Conservation (phyloP, 2,113 vertebrate species). For the Pseudopipra pipra region DNA sequence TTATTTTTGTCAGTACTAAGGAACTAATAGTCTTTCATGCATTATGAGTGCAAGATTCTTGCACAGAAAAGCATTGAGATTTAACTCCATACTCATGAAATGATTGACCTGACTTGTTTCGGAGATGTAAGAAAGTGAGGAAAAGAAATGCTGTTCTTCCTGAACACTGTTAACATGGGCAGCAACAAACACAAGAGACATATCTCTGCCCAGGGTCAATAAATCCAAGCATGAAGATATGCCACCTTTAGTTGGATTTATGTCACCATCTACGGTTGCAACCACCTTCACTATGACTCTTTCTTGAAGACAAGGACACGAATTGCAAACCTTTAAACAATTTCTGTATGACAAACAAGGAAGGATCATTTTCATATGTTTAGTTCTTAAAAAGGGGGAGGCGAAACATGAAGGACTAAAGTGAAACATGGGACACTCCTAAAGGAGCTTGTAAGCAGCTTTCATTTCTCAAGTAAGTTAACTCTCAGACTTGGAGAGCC, state of each 20-base stretch:
- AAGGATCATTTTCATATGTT: not conserved
- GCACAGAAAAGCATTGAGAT: not conserved
- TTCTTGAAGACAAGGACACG: not conserved
- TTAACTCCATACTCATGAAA: not conserved
- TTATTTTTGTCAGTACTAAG: not conserved
- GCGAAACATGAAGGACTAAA: not conserved
- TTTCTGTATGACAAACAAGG: not conserved
- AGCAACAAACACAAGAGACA: not conserved
- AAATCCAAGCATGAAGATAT: not conserved
- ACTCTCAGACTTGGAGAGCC: not conserved
- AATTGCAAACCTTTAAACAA: not conserved
- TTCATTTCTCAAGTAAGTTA: not conserved
- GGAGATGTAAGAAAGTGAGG: not conserved
- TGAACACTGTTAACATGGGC: not conserved
- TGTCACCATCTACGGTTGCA: slow-evolving; percentile 39
- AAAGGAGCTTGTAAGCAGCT: not conserved
- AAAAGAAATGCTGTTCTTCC: not conserved
- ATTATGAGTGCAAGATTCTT: not conserved
- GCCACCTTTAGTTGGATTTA: not conserved
- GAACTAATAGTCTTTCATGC: not conserved
- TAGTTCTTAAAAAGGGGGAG: not conserved
- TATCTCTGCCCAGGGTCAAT: not conserved
- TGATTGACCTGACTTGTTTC: not conserved
- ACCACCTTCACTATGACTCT: not conserved
- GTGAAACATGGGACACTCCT: not conserved